Evolutionary conservation across 2,113 vertebrate species (phyloP).

Genomic region (Calyptomena viridis): DNA sequence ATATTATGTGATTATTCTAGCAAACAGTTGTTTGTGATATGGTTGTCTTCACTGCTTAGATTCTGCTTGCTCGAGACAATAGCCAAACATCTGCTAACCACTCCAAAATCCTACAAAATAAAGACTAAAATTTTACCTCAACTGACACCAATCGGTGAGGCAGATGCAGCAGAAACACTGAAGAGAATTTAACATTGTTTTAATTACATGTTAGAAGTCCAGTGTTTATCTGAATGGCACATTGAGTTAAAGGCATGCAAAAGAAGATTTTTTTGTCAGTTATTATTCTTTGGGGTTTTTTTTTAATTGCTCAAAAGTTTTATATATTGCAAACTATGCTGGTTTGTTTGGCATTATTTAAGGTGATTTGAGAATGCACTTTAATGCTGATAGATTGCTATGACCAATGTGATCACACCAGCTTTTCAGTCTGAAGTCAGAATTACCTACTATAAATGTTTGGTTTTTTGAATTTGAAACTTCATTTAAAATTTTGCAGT

Average conservation of each 20-base stretch:
- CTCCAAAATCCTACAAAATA: not conserved
- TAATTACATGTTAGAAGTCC: not conserved
- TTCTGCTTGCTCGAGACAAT: not conserved
- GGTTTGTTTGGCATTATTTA: not conserved
- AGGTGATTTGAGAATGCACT: not conserved
- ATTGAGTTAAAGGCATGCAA: not conserved
- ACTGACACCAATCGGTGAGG: constrained; percentile 31
- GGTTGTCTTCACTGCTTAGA: constrained; percentile 23
- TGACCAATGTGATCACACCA: not conserved
- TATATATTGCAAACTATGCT: not conserved
- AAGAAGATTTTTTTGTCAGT: not conserved
- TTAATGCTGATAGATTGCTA: not conserved
- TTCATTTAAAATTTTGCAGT: not conserved
- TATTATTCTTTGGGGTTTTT: not conserved
- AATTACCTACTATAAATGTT: not conserved
- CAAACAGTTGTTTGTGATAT: constrained; percentile 23
- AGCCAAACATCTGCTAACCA: constrained; percentile 43
- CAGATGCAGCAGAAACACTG: constrained; percentile 18
- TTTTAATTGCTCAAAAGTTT: not conserved
- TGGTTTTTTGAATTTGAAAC: not conserved
- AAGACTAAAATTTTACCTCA: constrained; percentile 34
- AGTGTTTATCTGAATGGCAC: not conserved
- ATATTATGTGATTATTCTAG: not conserved
- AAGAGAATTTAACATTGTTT: not conserved
- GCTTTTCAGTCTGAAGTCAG: not conserved